Percentiles rank a stretch among this genome's conserved stretches.
Conservation (phyloP, 2,797 vertebrate species). For the Mallotus villosus region DNA sequence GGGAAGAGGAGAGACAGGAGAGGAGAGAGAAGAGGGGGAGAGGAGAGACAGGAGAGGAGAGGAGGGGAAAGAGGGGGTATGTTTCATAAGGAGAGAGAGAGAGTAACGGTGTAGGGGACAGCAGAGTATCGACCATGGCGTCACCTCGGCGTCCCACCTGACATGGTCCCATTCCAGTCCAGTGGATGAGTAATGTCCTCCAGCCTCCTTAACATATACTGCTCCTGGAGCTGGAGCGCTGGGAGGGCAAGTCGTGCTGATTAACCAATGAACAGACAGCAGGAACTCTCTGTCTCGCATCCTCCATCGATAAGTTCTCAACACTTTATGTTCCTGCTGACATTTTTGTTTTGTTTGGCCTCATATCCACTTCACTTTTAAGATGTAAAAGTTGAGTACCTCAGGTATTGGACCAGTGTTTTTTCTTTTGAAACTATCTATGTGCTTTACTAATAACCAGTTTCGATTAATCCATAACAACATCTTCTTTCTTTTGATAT, state of each 20-base stretch:
- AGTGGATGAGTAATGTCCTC: slow-evolving; percentile 35
- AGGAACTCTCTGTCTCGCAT: not conserved
- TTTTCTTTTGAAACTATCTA: slow-evolving; percentile 8
- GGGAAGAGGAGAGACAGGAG: not conserved
- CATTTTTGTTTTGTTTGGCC: slow-evolving; percentile 13
- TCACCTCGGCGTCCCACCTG: slow-evolving; percentile 12
- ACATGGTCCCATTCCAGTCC: slow-evolving; percentile 35
- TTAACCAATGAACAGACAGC: not conserved
- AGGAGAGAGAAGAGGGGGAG: not conserved
- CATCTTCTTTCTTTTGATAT: not conserved
- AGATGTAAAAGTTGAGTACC: not conserved
- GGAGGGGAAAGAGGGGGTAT: slow-evolving; percentile 18
- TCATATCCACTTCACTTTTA: not conserved
- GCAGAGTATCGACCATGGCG: slow-evolving; percentile 23
- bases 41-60: slow-evolving; percentile 2
- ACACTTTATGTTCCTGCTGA: not conserved
- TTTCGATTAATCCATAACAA: not conserved
- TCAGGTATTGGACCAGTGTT: not conserved
- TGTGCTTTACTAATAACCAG: slow-evolving; percentile 14
- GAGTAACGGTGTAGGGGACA: no score
- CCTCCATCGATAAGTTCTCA: slow-evolving; percentile 25
- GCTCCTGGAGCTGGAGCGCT: not conserved
- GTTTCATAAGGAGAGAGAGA: no score
- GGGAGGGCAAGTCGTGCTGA: slow-evolving; percentile 1
- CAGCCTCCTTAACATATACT: slow-evolving; percentile 20